Percentiles rank a stretch among this genome's conserved stretches.
phyloP scores from a whole-genome alignment of 1,140 invertebrate genomes.

The Heterodera schachtii region DNA sequence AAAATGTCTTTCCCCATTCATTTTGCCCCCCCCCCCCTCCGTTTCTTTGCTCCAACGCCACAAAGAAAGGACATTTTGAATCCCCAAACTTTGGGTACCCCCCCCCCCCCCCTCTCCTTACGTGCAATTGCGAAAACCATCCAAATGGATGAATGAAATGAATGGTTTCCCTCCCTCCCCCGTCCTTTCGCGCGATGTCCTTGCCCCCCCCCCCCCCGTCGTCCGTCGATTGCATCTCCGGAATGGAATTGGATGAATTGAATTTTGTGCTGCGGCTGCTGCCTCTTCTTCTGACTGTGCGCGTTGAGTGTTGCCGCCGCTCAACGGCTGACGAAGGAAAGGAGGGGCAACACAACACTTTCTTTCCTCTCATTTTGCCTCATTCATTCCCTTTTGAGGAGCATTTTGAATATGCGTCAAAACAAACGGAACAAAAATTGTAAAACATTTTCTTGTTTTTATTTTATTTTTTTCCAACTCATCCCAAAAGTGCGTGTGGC shows the following conservation, averaged over 20 bases:
- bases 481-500: no score
- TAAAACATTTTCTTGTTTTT: no score
- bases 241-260: conserved; percentile 10
- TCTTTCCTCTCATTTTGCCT: neutral
- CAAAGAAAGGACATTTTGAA: neutral
- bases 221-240: conserved; percentile 15
- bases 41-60: no score
- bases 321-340: neutral
- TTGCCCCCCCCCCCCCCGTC: neutral
- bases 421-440: neutral
- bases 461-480: no score
- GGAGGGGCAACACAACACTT: neutral
- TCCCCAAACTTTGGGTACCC: neutral
- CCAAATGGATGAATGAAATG: conserved; percentile 6
- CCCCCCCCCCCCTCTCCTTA: neutral
- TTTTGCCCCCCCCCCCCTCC: no score
- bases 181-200: neutral
- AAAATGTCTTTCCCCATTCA: no score
- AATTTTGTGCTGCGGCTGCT: neutral
- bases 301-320: neutral
- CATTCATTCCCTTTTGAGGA: neutral
- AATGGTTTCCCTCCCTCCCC: neutral
- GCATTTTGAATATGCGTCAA: neutral
- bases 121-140: neutral
- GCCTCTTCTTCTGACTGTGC: neutral